Conservation (phyloP, 2,797 vertebrate genomes). For the Malurus splendens region DNA sequence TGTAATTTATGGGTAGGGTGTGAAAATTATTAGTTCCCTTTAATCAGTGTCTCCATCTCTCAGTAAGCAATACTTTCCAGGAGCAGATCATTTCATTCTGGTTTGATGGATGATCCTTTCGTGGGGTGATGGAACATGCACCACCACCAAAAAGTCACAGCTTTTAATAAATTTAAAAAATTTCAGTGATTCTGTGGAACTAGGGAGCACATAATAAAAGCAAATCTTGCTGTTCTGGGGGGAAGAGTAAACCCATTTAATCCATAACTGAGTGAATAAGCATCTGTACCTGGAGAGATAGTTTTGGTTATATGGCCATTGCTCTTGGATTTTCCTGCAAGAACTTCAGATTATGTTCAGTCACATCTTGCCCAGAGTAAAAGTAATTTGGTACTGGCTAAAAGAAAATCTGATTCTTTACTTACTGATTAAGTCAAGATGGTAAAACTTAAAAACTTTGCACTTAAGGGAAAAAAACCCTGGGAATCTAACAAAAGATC, state of each 20-base stretch:
- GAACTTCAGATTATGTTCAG: background rate
- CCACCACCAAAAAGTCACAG: background rate
- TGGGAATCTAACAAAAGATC: background rate
- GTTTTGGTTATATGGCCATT: background rate
- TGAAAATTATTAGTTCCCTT: background rate
- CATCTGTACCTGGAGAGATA: background rate
- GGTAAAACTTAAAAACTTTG: background rate
- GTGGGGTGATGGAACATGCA: background rate
- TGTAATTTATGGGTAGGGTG: background rate
- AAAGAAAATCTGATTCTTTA: background rate
- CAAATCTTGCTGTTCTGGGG: background rate
- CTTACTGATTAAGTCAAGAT: background rate
- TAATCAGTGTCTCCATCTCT: background rate
- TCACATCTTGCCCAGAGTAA: background rate
- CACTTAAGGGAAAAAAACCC: rapidly evolving
- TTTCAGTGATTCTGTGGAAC: background rate
- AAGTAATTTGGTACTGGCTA: background rate
- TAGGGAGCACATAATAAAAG: background rate
- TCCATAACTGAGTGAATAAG: background rate
- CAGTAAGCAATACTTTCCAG: background rate
- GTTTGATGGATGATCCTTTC: background rate
- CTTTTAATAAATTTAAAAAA: background rate
- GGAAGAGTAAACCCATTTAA: background rate
- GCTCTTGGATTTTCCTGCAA: background rate
- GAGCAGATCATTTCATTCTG: background rate